These are phyloP conservation scores for Odontocerum albicorne DNA, from an alignment of 2,888 invertebrate species.

Conservation along the genomic window DNA sequence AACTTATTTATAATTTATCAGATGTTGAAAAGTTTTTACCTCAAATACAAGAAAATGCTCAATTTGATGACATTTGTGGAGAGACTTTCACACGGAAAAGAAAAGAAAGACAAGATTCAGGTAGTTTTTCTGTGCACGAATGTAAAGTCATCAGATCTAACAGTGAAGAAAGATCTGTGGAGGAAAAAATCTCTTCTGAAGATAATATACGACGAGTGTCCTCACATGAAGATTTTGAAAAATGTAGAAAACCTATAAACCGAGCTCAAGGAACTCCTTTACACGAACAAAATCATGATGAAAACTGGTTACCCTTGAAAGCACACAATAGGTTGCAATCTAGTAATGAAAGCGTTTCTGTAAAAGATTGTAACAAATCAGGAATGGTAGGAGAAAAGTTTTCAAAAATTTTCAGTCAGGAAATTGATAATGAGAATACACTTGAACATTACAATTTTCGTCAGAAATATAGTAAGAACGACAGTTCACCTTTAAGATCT, in stretches of 20 bases:
- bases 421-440: conserved; percentile 41
- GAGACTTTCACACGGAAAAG: conserved; percentile 52
- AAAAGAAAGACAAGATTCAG: conserved; percentile 65
- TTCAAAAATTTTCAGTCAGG: conserved; percentile 28
- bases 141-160: conserved; percentile 63
- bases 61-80: conserved; percentile 40
- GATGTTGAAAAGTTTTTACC: conserved; percentile 34
- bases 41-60: conserved; percentile 24
- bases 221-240: conserved; percentile 63
- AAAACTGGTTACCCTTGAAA: conserved; percentile 11
- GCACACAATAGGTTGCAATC: conserved; percentile 15
- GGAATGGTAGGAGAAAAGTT: conserved; percentile 29
- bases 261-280: conserved; percentile 38
- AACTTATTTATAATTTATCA: conserved; percentile 31
- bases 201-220: conserved; percentile 59
- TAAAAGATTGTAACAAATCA: conserved; percentile 21
- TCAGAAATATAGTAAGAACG: conserved; percentile 37
- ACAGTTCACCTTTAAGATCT: conserved; percentile 49
- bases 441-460: conserved; percentile 32
- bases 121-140: conserved; percentile 58
- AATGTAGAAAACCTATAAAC: conserved; percentile 37
- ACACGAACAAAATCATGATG: conserved; percentile 42
- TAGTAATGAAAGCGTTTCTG: conserved; percentile 21
- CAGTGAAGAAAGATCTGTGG: conserved; percentile 58
- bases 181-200: conserved; percentile 35